phyloP scores from a whole-genome alignment of 1,140 invertebrate genomes.

The Sycobia sp. region DNA sequence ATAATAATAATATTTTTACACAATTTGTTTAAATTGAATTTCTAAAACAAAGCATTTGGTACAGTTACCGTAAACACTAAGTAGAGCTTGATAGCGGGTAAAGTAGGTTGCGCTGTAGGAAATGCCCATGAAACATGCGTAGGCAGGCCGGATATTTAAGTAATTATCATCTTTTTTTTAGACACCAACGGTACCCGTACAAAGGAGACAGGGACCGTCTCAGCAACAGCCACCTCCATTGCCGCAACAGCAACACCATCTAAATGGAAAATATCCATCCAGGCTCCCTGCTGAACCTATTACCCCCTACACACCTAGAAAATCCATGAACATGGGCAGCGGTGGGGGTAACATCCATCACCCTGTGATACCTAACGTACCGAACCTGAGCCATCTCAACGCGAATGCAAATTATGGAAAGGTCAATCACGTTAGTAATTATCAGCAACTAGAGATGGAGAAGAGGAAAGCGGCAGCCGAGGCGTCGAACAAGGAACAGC shows the following conservation, averaged over 20 bases:
- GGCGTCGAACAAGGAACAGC: conserved; percentile 35
- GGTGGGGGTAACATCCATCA: conserved; percentile 35
- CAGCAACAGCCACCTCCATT: conserved; percentile 2
- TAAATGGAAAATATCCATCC: conserved; percentile 50
- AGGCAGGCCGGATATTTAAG: too few relatives aligned
- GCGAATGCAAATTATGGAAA: conserved; percentile 2
- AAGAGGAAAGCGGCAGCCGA: conserved; percentile 48
- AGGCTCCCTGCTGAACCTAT: conserved; percentile 46
- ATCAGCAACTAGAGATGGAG: conserved; percentile 45
- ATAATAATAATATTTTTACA: too few relatives aligned
- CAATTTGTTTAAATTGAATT: too few relatives aligned
- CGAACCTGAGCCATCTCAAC: conserved; percentile 56
- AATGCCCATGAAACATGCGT: too few relatives aligned
- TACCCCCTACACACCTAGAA: conserved; percentile 55
- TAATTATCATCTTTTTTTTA: background rate
- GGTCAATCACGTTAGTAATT: background rate
- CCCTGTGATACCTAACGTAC: conserved; percentile 56
- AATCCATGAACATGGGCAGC: conserved; percentile 28
- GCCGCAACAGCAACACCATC: conserved; percentile 21
- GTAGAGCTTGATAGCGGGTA: too few relatives aligned
- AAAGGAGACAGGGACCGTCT: conserved; percentile 37
- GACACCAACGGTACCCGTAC: conserved; percentile 16
- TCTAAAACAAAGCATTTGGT: too few relatives aligned
- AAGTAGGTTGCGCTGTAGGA: too few relatives aligned
- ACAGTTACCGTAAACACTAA: too few relatives aligned